Evolutionary conservation across 2,797 vertebrate genomes (phyloP).

Genomic region (Sebastes glaucus): DNA sequence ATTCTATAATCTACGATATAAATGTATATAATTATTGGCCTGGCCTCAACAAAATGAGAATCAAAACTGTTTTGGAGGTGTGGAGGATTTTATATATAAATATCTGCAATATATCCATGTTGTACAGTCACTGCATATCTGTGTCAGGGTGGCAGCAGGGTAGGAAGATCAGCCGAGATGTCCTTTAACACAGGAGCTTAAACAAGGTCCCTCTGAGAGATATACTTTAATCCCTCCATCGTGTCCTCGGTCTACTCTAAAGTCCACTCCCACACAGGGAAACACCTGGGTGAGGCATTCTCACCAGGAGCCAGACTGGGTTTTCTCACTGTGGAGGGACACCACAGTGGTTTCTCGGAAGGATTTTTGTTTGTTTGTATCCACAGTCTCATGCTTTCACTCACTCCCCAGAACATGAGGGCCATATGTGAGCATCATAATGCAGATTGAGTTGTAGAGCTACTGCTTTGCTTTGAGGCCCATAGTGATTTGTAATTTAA

Average conservation of each 20-base stretch:
- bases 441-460: neutral
- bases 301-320: neutral
- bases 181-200: neutral
- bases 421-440: neutral
- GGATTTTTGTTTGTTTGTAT: neutral
- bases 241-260: neutral
- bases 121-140: neutral
- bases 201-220: neutral
- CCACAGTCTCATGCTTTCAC: neutral
- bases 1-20: neutral
- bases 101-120: neutral
- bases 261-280: neutral
- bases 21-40: neutral
- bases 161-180: neutral
- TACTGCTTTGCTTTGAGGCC: neutral
- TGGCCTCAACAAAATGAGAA: neutral
- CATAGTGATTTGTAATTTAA: neutral
- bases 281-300: slow-evolving; percentile 15
- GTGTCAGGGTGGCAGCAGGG: neutral
- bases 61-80: neutral
- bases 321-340: slow-evolving; percentile 4
- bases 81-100: neutral
- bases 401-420: neutral
- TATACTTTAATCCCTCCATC: neutral
- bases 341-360: neutral